phyloP scores from a whole-genome alignment of 2,888 invertebrate genomes.

The Leptopterna dolabrata region DNA sequence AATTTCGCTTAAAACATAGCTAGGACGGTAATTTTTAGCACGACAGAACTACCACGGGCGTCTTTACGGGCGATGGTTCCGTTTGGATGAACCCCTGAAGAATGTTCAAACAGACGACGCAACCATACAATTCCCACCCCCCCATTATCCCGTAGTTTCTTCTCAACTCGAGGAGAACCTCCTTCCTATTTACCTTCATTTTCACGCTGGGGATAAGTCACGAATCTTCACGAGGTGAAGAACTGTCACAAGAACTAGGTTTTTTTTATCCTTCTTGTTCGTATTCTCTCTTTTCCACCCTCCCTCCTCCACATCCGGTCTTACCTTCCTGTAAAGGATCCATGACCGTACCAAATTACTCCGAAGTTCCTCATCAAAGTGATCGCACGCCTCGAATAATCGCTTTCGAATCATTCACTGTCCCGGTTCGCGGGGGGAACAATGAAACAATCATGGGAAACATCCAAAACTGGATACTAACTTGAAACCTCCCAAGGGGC shows the following conservation, averaged over 20 bases:
- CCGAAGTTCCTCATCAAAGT: slow-evolving; percentile 46
- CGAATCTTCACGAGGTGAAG: slow-evolving; percentile 33
- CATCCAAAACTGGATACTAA: not conserved
- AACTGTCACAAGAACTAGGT: slow-evolving; percentile 6
- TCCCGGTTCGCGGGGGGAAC: not conserved
- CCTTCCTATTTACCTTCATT: slow-evolving; percentile 27
- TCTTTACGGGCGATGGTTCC: not conserved
- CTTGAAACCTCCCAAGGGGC: no score
- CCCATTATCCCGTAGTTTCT: not conserved
- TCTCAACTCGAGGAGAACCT: not conserved
- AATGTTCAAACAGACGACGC: not conserved
- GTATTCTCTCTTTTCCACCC: not conserved
- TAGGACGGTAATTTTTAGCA: no score
- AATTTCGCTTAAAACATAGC: no score
- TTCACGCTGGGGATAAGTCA: slow-evolving; percentile 34
- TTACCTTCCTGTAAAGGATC: not conserved
- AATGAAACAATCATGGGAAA: slow-evolving; percentile 3
- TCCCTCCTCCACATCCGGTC: slow-evolving; percentile 5
- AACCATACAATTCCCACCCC: not conserved
- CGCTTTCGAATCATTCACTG: slow-evolving; percentile 35
- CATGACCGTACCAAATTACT: slow-evolving; percentile 30
- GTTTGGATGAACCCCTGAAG: not conserved
- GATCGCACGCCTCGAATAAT: slow-evolving; percentile 36
- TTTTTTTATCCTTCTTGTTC: not conserved
- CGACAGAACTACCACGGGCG: no score